Percentiles rank a stretch among this genome's conserved stretches.
These are phyloP conservation scores for Poecile montanus DNA, from an alignment of 2,797 vertebrate genomes.

Conservation along the genomic window DNA sequence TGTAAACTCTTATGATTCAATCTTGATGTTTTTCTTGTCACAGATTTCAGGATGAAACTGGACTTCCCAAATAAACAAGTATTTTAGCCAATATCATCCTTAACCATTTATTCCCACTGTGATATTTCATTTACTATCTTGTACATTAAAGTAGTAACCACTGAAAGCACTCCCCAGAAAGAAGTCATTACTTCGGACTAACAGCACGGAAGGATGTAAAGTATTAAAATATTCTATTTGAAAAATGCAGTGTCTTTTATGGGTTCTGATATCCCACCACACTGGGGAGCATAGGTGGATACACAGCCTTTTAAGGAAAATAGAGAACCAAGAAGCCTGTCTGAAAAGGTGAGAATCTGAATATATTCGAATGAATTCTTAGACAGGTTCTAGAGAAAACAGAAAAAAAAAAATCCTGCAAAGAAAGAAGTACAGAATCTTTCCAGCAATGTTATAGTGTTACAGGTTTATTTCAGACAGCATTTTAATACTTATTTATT, in stretches of 20 bases:
- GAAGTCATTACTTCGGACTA: constrained; percentile 22
- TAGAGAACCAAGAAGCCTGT: constrained; percentile 3
- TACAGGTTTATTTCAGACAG: constrained; percentile 52
- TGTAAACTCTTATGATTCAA: background rate
- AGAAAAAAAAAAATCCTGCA: background rate
- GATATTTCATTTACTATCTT: constrained; percentile 15
- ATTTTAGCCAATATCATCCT: background rate
- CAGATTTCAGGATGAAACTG: background rate
- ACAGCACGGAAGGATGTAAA: background rate
- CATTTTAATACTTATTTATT: constrained; percentile 39
- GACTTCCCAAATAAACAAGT: background rate
- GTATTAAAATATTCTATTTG: constrained; percentile 26
- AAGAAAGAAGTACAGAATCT: constrained; percentile 38
- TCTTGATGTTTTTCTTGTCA: background rate
- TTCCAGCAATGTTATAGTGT: background rate
- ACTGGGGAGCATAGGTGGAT: constrained; percentile 26
- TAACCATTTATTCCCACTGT: background rate
- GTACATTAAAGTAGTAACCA: constrained; percentile 23
- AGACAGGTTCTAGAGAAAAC: constrained; percentile 50
- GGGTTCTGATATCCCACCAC: background rate
- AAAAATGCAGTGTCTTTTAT: constrained; percentile 30
- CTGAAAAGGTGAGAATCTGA: background rate
- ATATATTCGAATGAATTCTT: constrained; percentile 31
- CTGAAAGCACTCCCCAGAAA: constrained; percentile 21
- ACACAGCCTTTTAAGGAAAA: background rate